A percentile compares a stretch with the other conserved stretches of the same genome.
phyloP scores from a whole-genome alignment of 2,888 invertebrate genomes.

The Embidobia sp. region DNA sequence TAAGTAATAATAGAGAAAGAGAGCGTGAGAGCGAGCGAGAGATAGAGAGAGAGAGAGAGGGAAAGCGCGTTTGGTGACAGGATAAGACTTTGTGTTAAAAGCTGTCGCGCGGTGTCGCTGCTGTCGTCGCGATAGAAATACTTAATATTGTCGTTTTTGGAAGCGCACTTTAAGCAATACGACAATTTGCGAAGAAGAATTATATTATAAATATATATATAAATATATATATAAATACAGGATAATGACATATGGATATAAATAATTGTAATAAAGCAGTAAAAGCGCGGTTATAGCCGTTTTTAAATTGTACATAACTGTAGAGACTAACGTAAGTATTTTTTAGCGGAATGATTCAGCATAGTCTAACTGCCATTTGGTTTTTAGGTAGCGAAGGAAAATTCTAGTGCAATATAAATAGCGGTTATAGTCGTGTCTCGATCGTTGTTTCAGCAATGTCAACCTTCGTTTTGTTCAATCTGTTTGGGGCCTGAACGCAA shows the following conservation, averaged over 20 bases:
- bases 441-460: slow-evolving; percentile 64
- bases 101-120: slow-evolving; percentile 41
- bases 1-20: slow-evolving; percentile 28
- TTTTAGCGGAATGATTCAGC: slow-evolving; percentile 72
- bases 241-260: slow-evolving; percentile 59
- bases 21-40: not conserved
- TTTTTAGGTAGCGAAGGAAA: slow-evolving; percentile 71
- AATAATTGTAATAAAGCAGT: slow-evolving; percentile 62
- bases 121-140: slow-evolving; percentile 21
- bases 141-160: slow-evolving; percentile 53
- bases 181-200: slow-evolving; percentile 37
- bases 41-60: not conserved
- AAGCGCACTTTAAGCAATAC: slow-evolving; percentile 59
- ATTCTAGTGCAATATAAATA: slow-evolving; percentile 80
- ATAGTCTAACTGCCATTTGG: slow-evolving; percentile 73
- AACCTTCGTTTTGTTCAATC: slow-evolving; percentile 23
- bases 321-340: slow-evolving; percentile 76
- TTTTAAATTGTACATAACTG: slow-evolving; percentile 79
- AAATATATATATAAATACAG: slow-evolving; percentile 55
- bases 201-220: slow-evolving; percentile 48
- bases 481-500: not conserved
- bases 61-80: slow-evolving; percentile 7
- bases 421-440: slow-evolving; percentile 71
- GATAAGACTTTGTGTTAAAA: slow-evolving; percentile 39
- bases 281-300: slow-evolving; percentile 71